These are phyloP conservation scores for Liodrosophila aerea DNA, from an alignment of 2,888 invertebrate genomes.

Conservation along the genomic window DNA sequence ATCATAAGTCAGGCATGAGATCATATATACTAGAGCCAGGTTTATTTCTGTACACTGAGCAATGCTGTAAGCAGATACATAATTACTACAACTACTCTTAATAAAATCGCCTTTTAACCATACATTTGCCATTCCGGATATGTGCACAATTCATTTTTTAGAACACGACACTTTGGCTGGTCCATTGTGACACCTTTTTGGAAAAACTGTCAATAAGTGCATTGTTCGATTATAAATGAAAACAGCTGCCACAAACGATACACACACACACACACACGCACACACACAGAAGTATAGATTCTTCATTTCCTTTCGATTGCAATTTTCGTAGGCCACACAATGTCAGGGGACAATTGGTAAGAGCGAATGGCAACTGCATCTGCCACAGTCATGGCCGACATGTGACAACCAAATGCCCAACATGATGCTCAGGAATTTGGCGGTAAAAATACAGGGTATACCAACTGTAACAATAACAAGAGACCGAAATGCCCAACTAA, in stretches of 20 bases:
- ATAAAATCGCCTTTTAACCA: no score
- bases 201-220: constrained; percentile 71
- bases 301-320: constrained; percentile 36
- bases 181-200: constrained; percentile 56
- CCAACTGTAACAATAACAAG: no score
- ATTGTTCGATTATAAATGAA: constrained; percentile 56
- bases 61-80: not conserved
- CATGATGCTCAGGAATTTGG: constrained; percentile 68
- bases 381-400: constrained; percentile 74
- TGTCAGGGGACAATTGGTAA: constrained; percentile 51
- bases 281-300: constrained; percentile 20
- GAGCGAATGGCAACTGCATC: constrained; percentile 36
- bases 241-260: constrained; percentile 61
- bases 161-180: constrained; percentile 40
- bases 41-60: not conserved
- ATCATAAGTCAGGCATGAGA: constrained; percentile 18
- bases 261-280: constrained; percentile 27
- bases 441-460: constrained; percentile 47
- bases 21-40: constrained; percentile 7
- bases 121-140: not conserved
- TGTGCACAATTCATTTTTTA: constrained; percentile 37
- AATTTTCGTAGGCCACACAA: constrained; percentile 43
- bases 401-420: constrained; percentile 60
- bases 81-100: not conserved
- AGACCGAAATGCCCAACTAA: constrained; percentile 42